Conservation (phyloP, 2,113 vertebrate genomes). For the Siphamia tubifer region DNA sequence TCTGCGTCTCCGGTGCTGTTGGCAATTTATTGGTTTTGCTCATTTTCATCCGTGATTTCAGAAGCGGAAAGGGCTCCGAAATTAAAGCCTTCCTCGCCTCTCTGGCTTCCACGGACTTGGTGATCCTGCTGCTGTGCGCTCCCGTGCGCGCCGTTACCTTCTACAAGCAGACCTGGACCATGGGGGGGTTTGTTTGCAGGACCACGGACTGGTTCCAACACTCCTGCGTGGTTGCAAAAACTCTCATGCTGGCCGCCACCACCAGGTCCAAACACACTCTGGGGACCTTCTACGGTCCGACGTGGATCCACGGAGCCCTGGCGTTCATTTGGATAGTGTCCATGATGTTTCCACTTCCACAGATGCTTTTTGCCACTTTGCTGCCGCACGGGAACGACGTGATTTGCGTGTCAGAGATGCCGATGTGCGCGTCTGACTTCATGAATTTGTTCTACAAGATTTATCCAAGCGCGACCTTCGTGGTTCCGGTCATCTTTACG, state of each 20-base stretch:
- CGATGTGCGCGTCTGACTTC: slow-evolving; percentile 71
- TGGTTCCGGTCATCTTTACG: slow-evolving; percentile 70
- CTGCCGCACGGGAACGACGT: slow-evolving; percentile 13
- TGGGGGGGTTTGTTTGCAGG: slow-evolving; percentile 77
- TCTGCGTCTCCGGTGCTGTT: slow-evolving; percentile 73
- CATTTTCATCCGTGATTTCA: slow-evolving; percentile 73
- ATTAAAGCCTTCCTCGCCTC: slow-evolving; percentile 73
- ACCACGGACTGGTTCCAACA: slow-evolving; percentile 84
- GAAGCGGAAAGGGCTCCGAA: slow-evolving; percentile 63
- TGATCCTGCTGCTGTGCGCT: slow-evolving; percentile 75
- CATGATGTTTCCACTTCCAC: slow-evolving; percentile 74
- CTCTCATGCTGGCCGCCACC: slow-evolving; percentile 75
- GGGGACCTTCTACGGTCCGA: slow-evolving; percentile 23
- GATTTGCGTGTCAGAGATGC: slow-evolving; percentile 69
- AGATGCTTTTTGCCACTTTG: slow-evolving; percentile 75
- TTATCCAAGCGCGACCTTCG: slow-evolving; percentile 70
- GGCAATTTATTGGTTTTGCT: slow-evolving; percentile 79
- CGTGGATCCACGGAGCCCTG: slow-evolving; percentile 61
- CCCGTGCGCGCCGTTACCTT: slow-evolving; percentile 77
- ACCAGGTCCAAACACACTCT: slow-evolving; percentile 69
- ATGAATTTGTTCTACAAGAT: slow-evolving; percentile 81
- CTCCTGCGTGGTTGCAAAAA: slow-evolving; percentile 79
- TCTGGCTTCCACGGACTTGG: slow-evolving; percentile 74
- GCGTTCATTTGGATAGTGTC: slow-evolving; percentile 61
- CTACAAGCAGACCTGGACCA: slow-evolving; percentile 77